Conservation (phyloP, 2,113 vertebrate genomes). For the Eurypyga helias region DNA sequence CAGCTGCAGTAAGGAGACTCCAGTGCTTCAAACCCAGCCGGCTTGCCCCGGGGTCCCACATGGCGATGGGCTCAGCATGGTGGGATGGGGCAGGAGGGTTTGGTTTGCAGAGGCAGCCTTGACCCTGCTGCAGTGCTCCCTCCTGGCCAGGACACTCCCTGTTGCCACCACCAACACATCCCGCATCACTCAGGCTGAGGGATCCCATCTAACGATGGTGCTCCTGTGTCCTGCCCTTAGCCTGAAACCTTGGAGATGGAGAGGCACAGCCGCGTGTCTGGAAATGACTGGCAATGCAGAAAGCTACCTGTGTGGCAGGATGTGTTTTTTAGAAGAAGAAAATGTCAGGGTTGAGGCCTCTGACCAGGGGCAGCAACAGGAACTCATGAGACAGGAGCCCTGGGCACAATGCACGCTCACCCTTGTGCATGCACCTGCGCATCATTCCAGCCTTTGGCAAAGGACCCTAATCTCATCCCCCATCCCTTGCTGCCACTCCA, state of each 20-base stretch:
- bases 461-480: not conserved
- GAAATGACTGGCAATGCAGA: not conserved
- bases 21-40: not conserved
- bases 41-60: fast-evolving
- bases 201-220: not conserved
- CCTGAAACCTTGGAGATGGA: not conserved
- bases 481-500: not conserved
- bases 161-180: too few species aligned
- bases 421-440: fast-evolving
- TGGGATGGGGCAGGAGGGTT: not conserved
- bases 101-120: not conserved
- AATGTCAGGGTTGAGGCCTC: not conserved
- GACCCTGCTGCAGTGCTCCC: too few species aligned
- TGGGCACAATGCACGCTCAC: fast-evolving
- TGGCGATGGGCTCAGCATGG: fast-evolving
- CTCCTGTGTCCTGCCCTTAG: not conserved
- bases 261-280: fast-evolving
- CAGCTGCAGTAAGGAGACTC: not conserved
- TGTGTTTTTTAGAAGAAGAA: not conserved
- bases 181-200: not conserved
- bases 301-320: not conserved
- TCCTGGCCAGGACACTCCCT: too few species aligned
- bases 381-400: not conserved
- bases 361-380: not conserved
- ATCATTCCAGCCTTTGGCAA: not conserved